Conservation (phyloP, 2,797 vertebrate genomes). For the Poecilia velifera region DNA sequence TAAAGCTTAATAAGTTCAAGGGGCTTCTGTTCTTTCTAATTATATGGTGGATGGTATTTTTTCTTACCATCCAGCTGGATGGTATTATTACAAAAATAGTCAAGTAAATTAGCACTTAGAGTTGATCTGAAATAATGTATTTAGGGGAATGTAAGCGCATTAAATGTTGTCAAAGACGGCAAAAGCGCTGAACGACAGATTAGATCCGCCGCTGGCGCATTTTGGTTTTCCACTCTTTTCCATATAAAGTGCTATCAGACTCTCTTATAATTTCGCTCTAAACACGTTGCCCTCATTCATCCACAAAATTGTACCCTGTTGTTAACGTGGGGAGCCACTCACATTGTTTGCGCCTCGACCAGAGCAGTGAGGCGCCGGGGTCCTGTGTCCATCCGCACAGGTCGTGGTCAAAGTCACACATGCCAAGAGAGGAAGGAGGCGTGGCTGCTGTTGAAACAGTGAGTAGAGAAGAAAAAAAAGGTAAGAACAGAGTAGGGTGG, state of each 20-base stretch:
- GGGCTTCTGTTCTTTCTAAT: neutral
- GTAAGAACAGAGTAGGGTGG: conserved; percentile 6
- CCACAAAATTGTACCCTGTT: neutral
- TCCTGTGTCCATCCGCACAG: conserved; percentile 93
- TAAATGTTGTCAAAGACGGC: too few relatives aligned
- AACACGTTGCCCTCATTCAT: neutral
- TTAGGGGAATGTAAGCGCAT: too few relatives aligned
- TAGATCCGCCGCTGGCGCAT: too few relatives aligned
- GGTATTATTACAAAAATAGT: too few relatives aligned
- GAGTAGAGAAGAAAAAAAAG: neutral
- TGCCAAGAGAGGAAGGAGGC: conserved; percentile 76
- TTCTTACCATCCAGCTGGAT: too few relatives aligned
- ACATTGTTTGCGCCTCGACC: conserved; percentile 85
- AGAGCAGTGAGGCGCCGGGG: conserved; percentile 83
- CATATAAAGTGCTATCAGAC: neutral
- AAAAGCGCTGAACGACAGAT: too few relatives aligned
- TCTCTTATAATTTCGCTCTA: neutral
- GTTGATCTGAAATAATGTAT: too few relatives aligned
- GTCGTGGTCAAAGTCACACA: conserved; percentile 89
- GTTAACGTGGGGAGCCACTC: conserved; percentile 22
- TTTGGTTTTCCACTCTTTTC: neutral
- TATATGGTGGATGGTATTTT: neutral
- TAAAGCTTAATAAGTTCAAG: neutral
- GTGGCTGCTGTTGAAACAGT: conserved; percentile 49
- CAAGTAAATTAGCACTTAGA: too few relatives aligned